phyloP scores from a whole-genome alignment of 2,888 invertebrate genomes.

The Eristalis arbustorum region DNA sequence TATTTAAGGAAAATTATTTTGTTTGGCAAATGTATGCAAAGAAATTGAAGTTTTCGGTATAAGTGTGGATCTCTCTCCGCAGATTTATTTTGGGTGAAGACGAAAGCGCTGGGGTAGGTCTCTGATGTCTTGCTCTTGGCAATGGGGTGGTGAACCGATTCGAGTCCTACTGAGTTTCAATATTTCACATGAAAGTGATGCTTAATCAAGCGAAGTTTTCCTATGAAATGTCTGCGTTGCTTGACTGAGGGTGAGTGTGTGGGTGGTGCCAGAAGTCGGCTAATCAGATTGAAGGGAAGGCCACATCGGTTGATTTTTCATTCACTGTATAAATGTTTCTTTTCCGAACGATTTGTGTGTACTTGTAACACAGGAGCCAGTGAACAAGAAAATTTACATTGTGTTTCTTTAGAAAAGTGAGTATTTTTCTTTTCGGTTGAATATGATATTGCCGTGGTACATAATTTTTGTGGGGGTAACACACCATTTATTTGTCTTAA shows the following conservation, averaged over 20 bases:
- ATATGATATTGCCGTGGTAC: too few species aligned
- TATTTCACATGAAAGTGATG: constrained; percentile 11
- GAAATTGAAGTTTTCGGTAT: constrained; percentile 26
- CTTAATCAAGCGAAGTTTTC: constrained; percentile 18
- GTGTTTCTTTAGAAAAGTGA: background rate
- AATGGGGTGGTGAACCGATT: constrained; percentile 14
- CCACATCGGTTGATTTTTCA: constrained; percentile 5
- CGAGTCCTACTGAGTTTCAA: constrained; percentile 1
- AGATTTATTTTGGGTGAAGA: background rate
- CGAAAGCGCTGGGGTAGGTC: background rate
- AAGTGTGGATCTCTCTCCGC: background rate
- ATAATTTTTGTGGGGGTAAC: too few species aligned
- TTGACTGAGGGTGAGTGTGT: background rate
- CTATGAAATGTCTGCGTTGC: background rate
- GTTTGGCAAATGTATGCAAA: constrained; percentile 41
- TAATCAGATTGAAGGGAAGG: constrained; percentile 9
- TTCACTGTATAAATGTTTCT: background rate
- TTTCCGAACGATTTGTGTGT: background rate
- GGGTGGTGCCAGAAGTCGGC: constrained; percentile 1
- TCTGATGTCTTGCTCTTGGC: constrained; percentile 5
- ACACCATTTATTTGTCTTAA: too few species aligned
- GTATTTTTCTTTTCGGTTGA: background rate
- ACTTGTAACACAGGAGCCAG: background rate
- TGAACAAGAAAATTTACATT: background rate
- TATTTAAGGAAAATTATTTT: constrained; percentile 46